A percentile compares a stretch with the other conserved stretches of the same genome.
Conservation (phyloP, 2,113 vertebrate species). For the Sorex fumeus region DNA sequence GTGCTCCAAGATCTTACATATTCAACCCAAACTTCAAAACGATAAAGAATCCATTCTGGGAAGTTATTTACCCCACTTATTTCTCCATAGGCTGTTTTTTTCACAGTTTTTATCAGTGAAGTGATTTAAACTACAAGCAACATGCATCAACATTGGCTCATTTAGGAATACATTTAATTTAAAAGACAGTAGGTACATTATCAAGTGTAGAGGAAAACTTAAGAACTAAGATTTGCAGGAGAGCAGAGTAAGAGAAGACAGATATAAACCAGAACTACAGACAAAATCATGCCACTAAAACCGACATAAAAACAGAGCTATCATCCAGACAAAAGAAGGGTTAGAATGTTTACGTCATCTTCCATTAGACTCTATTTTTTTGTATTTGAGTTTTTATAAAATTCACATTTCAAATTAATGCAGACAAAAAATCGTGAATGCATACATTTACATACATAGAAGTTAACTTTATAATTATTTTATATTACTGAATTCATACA, state of each 20-base stretch:
- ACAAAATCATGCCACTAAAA: neutral
- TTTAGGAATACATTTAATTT: neutral
- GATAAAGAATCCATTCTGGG: neutral
- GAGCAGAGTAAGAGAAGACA: neutral
- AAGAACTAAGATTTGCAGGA: neutral
- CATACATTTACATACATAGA: slow-evolving; percentile 85
- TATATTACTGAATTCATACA: slow-evolving; percentile 34
- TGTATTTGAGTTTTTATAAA: slow-evolving; percentile 87
- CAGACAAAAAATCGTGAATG: no score
- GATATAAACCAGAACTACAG: neutral
- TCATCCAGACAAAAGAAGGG: no score
- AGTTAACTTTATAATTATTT: slow-evolving; percentile 33
- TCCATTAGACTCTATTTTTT: slow-evolving; percentile 79
- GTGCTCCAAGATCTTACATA: neutral
- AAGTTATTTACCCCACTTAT: neutral
- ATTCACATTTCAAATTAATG: slow-evolving; percentile 88
- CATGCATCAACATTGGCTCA: neutral
- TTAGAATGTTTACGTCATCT: accelerated
- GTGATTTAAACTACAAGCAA: neutral
- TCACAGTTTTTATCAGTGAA: neutral
- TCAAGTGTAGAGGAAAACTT: neutral
- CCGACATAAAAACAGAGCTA: neutral
- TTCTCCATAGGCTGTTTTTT: neutral
- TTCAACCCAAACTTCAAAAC: neutral
- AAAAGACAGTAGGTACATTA: neutral